Base-by-base conservation (phyloP, 2,113 vertebrate species). In the Gambusia affinis region DNA sequence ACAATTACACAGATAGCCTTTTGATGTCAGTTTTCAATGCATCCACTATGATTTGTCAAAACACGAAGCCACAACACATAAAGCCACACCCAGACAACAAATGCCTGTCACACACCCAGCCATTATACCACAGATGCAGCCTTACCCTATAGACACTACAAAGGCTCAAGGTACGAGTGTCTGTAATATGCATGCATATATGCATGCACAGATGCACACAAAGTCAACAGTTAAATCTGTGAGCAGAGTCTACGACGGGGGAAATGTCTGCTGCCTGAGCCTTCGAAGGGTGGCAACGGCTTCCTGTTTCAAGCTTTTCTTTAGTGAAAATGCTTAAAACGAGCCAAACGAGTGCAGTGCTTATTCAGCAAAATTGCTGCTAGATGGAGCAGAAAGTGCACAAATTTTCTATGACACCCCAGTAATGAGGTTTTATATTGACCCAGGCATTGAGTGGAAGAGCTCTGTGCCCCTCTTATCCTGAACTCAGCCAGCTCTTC, bases 371-470 rank as follows among this genome's bases (percentile, higher is more conserved):
- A 94, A 94, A 94, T 93, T 94, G 94, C 92, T 94, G 94, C 94
- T 94, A 94, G 93, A 94, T 94, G 93, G 94, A 94, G 94, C 94
- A 95, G 94, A 94, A 94, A 95, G 94, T 92, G 94, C 94, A 94
- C 94, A 95, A 93, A 94, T 94, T 93, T 94, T 93, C 93, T 94
- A 94, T 95, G 94, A 95, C 94, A 95, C 92, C 90, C 89, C 92
- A 92, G 92, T 95, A 94, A 95, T 94, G 94, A 95, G 94, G 94
- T 95, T 95, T 95, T 94, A 94, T 95, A 95, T 93, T 94, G 93
- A 94, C 94, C 93, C 89, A 89, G 88, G 88, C 89, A 78, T 89
- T 73, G 90, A 91, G 91, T 87, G 90, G 90, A 92, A 91, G 86
- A 89, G 88, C 85, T 85, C 81, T 75, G 87, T 82, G 85, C 91